These are phyloP conservation scores for Pseudorasbora parva DNA, from an alignment of 2,113 vertebrate genomes.

Conservation along the genomic window DNA sequence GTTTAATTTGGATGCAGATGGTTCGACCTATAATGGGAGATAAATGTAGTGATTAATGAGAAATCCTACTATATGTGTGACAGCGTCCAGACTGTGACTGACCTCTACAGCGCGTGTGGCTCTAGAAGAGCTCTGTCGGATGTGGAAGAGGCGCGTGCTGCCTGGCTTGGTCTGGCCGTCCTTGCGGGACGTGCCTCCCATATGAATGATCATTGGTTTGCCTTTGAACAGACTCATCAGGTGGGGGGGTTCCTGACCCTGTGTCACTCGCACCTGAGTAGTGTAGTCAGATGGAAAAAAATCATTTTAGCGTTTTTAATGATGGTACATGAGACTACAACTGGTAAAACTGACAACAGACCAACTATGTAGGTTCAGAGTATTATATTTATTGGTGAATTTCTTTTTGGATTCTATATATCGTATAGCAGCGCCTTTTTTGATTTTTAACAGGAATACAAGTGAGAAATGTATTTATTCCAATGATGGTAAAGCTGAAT, in stretches of 20 bases:
- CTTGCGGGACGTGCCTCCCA: conserved; percentile 73
- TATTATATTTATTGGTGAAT: too few species aligned
- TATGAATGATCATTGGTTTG: conserved; percentile 74
- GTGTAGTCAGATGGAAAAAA: background rate
- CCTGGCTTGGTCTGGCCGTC: conserved; percentile 60
- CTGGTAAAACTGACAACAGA: background rate
- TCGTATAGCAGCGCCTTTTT: too few species aligned
- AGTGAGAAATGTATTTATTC: too few species aligned
- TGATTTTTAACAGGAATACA: too few species aligned
- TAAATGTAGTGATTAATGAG: background rate
- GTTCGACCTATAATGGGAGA: conserved; percentile 66
- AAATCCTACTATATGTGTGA: background rate
- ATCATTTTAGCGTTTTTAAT: background rate
- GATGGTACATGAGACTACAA: background rate
- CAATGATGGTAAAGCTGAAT: too few species aligned
- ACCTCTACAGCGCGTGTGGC: conserved; percentile 78
- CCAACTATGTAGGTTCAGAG: too few species aligned
- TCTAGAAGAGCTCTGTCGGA: conserved; percentile 69
- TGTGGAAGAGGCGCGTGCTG: conserved; percentile 74
- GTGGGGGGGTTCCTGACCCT: conserved; percentile 78
- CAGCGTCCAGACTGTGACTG: conserved; percentile 13
- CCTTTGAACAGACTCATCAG: conserved; percentile 77
- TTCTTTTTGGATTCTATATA: background rate
- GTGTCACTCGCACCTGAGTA: conserved; percentile 76
- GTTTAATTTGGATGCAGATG: conserved; percentile 71